Base-by-base conservation (phyloP, 1,140 invertebrate genomes). In the Teleopsis dalmanni region DNA sequence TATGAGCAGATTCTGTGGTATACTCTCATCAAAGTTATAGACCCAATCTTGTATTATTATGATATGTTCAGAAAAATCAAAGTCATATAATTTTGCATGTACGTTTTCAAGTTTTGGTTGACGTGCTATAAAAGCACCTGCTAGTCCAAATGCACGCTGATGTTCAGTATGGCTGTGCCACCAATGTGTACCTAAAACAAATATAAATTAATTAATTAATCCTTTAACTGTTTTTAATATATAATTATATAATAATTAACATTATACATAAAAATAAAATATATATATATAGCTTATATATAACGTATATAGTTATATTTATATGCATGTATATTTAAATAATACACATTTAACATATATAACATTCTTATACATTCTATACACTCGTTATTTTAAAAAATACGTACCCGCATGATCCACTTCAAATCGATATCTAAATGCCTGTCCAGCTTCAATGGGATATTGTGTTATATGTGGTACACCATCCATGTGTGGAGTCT, bases 391-490 rank as follows among this genome's bases (percentile, higher is more conserved):
- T n/a, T n/a, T n/a, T n/a, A n/a, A n/a, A n/a, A n/a, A n/a, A n/a
- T n/a, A n/a, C n/a, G n/a, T n/a, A 3, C 80, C 81, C 23, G 57
- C 16, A 22, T 68, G 70, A 25, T 73, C 70, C 6, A 79, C 78
- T 40, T 63, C 62, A 48, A 72, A 75, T 14, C 57, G 58, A 57
- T 82, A 81, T 6, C 73, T 72, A 49, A 82, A 84, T 3, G 71
- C 72, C 37, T 75, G 73, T 0, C 69, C 72, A 0, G 79, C 74
- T 16, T 59, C 60, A 13, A 83, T 79, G 1, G 81, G 80, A 56
- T 81, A 82, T 54, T 88, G 85, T 0, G 82, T 85, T 4, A 87
- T 71, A 68, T 80, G 81, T 0, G 83, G 81, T 11, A 87, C 81
- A 0, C 81, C 81, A 57, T 83, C 81, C 78, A 81, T 81, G 55